A percentile compares a stretch with the other conserved stretches of the same genome.
Conservation (phyloP, 2,888 invertebrate species). For the Bombylius discolor region DNA sequence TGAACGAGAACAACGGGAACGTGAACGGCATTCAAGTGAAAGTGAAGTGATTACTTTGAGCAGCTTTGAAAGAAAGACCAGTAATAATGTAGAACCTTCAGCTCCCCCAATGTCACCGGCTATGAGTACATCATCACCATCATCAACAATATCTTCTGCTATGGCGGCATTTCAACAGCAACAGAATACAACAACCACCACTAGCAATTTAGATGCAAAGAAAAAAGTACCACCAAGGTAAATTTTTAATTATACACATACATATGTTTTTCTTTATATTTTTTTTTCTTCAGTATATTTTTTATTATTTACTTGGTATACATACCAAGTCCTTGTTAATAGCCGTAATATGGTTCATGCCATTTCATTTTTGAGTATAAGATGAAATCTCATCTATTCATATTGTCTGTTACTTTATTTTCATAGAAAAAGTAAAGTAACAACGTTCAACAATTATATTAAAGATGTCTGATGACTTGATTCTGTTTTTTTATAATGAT, state of each 20-base stretch:
- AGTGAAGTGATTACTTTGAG: constrained; percentile 13
- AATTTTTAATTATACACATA: constrained; percentile 16
- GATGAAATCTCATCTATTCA: too few relatives aligned
- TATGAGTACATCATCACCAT: constrained; percentile 17
- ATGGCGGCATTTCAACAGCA: constrained; percentile 15
- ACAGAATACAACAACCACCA: constrained; percentile 19
- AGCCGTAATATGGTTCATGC: too few relatives aligned
- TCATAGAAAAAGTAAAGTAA: too few relatives aligned
- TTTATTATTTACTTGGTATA: too few relatives aligned
- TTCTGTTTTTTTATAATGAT: too few relatives aligned
- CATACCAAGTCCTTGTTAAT: too few relatives aligned
- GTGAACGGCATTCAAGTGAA: constrained; percentile 14
- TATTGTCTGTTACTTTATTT: too few relatives aligned
- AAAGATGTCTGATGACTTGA: too few relatives aligned
- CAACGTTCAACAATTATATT: too few relatives aligned
- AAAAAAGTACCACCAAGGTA: constrained; percentile 55
- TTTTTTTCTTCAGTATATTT: too few relatives aligned
- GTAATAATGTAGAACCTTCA: constrained; percentile 20
- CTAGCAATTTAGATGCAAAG: constrained; percentile 40
- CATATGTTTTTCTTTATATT: too few relatives aligned
- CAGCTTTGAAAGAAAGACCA: constrained; percentile 26
- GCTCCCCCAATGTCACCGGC: constrained; percentile 34
- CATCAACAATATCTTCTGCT: constrained; percentile 17
- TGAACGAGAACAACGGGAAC: neutral
- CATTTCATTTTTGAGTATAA: too few relatives aligned